These are phyloP conservation scores for Thalassarche chlororhynchos DNA, from an alignment of 2,113 vertebrate species.

Conservation along the genomic window DNA sequence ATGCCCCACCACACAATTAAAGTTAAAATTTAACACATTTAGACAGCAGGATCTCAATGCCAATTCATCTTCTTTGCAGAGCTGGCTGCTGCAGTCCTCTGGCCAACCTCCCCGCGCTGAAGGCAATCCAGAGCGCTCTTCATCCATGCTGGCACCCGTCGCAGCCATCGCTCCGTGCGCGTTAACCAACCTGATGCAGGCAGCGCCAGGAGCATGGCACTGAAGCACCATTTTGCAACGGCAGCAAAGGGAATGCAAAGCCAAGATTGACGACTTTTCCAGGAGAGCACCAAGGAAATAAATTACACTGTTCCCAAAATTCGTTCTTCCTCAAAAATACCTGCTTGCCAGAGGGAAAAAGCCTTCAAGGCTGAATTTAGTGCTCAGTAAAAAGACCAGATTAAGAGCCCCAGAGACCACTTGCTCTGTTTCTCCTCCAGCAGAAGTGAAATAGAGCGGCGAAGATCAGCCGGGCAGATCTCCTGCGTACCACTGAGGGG, in stretches of 20 bases:
- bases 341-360: not conserved
- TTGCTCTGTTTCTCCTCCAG: not conserved
- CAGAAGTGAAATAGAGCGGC: not conserved
- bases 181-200: not conserved
- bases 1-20: not conserved
- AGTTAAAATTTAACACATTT: not conserved
- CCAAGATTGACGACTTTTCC: not conserved
- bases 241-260: not conserved
- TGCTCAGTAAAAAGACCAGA: not conserved
- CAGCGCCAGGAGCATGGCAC: not conserved
- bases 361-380: not conserved
- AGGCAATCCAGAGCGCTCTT: fast-evolving
- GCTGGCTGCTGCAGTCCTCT: not conserved
- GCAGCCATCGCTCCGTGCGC: fast-evolving
- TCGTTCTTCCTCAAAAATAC: not conserved
- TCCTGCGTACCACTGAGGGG: not conserved
- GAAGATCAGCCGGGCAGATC: not conserved
- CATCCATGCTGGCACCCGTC: not conserved
- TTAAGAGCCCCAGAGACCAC: not conserved
- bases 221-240: not conserved
- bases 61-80: not conserved
- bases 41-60: not conserved
- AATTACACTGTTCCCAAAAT: not conserved
- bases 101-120: not conserved
- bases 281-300: not conserved